phyloP scores from a whole-genome alignment of 2,888 invertebrate genomes.

The Stenurella melanura region DNA sequence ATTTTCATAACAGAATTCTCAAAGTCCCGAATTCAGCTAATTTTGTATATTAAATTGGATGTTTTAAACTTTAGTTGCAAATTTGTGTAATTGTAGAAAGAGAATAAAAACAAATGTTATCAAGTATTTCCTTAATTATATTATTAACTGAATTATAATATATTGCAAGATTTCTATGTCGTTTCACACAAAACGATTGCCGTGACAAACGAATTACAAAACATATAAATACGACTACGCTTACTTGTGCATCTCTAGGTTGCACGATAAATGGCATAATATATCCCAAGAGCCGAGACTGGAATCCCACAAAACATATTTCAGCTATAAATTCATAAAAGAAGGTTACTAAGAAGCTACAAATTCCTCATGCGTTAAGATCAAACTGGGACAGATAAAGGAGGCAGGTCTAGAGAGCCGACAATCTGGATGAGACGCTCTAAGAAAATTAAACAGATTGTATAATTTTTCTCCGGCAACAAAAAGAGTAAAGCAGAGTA shows the following conservation, averaged over 20 bases:
- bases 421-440: constrained; percentile 21
- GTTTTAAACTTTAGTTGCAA: too few relatives aligned
- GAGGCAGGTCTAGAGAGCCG: constrained; percentile 2
- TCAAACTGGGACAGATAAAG: constrained; percentile 26
- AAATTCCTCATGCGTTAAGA: constrained; percentile 27
- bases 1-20: too few relatives aligned
- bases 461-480: constrained; percentile 37
- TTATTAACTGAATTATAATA: not conserved
- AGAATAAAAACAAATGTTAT: not conserved
- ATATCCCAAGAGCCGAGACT: not conserved
- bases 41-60: too few relatives aligned
- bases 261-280: constrained; percentile 8
- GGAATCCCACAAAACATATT: constrained; percentile 12
- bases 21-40: too few relatives aligned
- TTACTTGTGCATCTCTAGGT: not conserved
- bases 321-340: constrained; percentile 18
- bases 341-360: constrained; percentile 20
- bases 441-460: constrained; percentile 47
- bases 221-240: not conserved
- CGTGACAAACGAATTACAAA: not conserved
- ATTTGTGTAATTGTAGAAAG: too few relatives aligned
- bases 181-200: not conserved
- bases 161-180: not conserved
- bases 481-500: constrained; percentile 31
- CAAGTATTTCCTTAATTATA: too few relatives aligned